Base-by-base conservation (phyloP, 2,888 invertebrate species). In the Lacanobia oleracea region DNA sequence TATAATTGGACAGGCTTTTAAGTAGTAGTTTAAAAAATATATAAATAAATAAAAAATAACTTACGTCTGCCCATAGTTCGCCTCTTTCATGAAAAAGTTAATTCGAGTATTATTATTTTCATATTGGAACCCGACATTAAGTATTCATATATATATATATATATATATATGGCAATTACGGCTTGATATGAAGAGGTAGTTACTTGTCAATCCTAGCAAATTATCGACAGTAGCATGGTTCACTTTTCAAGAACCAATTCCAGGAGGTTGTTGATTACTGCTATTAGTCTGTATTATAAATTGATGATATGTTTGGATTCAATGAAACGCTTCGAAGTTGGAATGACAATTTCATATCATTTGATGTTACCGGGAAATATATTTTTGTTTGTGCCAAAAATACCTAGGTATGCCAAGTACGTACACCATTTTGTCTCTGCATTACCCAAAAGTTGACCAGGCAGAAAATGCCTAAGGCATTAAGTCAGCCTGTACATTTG, bases 121-220 rank as follows among this genome's bases (percentile, higher is more conserved):
- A 14, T 48, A 66, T 27, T 40, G 16, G n/a, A 76, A 68, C 1
- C 21, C 8, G 6, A 66, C 14, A 14, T 48, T 45, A 61, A 37
- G 14, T 43, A 57, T 57, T 21, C 45, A 37, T 50, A 45, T n/a
- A n/a, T n/a, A n/a, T n/a, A n/a, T n/a, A n/a, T n/a, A n/a, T n/a
- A n/a, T n/a, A n/a, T n/a, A n/a, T n/a, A n/a, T 6, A 50, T 21
- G 18, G 4, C 27, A 61, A 51, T 56, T 51, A 69, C 1, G 27
- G 12, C 16, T 45, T 57, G 45, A 62, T 64, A 78, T 60, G 40
- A 53, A 60, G 61, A 59, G 60, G 51, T 53, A 69, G n/a, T 8
- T 63, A 56, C 60, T 50, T 72, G 53, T 54, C 60, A 64, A n/a
- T 64, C 61, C 73, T 14, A 72, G 43, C 60, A 72, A 72, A 62